Conservation (phyloP, 1,140 invertebrate genomes). For the Mizuhopecten yessoensis region DNA sequence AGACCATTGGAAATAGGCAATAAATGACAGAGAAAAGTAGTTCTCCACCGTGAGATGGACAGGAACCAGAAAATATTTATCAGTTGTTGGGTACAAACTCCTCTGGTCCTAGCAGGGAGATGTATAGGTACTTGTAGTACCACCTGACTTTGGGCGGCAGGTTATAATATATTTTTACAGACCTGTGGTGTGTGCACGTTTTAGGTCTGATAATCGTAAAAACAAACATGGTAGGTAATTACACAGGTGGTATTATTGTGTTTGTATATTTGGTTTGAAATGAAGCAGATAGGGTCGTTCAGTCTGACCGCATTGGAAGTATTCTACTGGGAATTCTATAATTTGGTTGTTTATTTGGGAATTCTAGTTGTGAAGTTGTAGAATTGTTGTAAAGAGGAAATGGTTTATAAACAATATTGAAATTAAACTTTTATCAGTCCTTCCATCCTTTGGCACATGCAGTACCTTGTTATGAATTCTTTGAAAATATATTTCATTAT, state of each 20-base stretch:
- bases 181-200: background rate
- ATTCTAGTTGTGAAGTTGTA: too few species aligned
- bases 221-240: conserved; percentile 5
- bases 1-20: background rate
- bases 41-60: background rate
- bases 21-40: background rate
- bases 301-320: background rate
- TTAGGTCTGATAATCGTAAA: conserved; percentile 16
- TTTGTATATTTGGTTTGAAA: background rate
- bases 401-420: too few species aligned
- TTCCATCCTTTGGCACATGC: too few species aligned
- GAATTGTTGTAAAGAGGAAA: too few species aligned
- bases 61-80: background rate
- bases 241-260: conserved; percentile 23
- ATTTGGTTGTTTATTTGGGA: background rate
- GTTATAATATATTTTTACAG: background rate
- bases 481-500: too few species aligned
- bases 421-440: too few species aligned
- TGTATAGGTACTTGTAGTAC: background rate
- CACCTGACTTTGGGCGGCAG: conserved; percentile 22
- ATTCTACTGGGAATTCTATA: background rate
- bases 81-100: conserved; percentile 9
- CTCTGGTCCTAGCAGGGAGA: background rate
- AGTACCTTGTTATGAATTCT: too few species aligned
- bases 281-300: background rate